Base-by-base conservation (phyloP, 2,113 vertebrate species). In the Dipodomys spectabilis region DNA sequence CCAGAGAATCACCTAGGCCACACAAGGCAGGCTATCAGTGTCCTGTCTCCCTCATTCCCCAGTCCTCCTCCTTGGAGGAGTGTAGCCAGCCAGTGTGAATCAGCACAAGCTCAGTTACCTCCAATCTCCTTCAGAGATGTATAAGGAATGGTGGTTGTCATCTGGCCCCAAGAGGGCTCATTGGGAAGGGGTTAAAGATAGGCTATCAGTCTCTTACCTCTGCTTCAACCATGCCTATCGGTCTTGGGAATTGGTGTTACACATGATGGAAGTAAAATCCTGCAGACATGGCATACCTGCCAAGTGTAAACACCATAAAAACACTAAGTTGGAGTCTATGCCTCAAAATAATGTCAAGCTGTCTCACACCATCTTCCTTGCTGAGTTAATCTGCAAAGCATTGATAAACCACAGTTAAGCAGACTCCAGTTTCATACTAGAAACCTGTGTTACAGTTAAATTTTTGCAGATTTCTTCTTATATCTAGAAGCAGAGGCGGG, bases 171-270 rank as follows among this genome's bases (percentile, higher is more conserved):
- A 97, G 85, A 94, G 94, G 96, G 16, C 74, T 93, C 45, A 39
- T 78, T 75, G 95, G 95, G 93, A 94, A 96, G 94, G 92, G 95
- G 92, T 94, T 96, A 95, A 95, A 93, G 94, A 82, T 79, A 77
- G 79, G 44, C 90, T 39, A 69, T 92, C 82, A 68, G 90, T 92
- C 89, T 94, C 87, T 90, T 93, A 91, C 95, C 90, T 82, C 79
- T 75, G 86, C 71, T 90, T 77, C 91, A 87, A 93, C 35, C 53
- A 79, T 69, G 87, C 82, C 80, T 53, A 83, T 93, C 95, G 88
- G 79, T 88, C 91, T 75, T 30, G 53, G 85, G 82, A 95, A 97
- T 92, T 97, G 96, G 96, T 88, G 85, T 93, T 95, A 96, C 90
- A 93, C 93, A 96, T 94, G 93, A 39, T 39, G 35, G 35, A 39